These are phyloP conservation scores for Tenebrio molitor DNA, from an alignment of 1,140 invertebrate species.

Conservation along the genomic window DNA sequence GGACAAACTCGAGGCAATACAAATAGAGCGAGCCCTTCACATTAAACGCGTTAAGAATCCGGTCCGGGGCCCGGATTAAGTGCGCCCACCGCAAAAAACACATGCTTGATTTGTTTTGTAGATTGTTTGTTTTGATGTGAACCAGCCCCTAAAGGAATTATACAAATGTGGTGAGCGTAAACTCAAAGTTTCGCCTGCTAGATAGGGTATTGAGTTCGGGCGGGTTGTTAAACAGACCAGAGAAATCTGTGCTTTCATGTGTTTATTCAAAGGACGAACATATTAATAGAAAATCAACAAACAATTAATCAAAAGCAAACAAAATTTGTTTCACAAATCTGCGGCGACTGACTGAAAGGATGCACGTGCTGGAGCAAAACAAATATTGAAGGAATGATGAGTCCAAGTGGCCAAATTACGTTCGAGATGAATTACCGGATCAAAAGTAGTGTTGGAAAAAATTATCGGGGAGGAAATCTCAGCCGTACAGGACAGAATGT, in stretches of 20 bases:
- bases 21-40: no score
- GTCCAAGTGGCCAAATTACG: no score
- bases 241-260: conserved; percentile 40
- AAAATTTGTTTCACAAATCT: neutral
- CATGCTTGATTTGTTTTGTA: conserved; percentile 20
- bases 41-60: no score
- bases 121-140: conserved; percentile 36
- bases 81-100: conserved; percentile 9
- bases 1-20: no score
- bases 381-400: no score
- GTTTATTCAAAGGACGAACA: conserved; percentile 38
- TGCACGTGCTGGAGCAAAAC: neutral
- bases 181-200: conserved; percentile 38
- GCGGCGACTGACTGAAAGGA: neutral
- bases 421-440: no score
- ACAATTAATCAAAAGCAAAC: conserved; percentile 38
- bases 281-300: conserved; percentile 41
- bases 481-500: no score
- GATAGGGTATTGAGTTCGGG: conserved; percentile 30
- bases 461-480: no score
- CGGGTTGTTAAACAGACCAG: conserved; percentile 37
- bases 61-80: no score
- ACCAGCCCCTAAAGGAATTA: conserved; percentile 36
- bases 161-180: conserved; percentile 38
- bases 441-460: no score